Percentiles rank a stretch among this genome's conserved stretches.
phyloP scores from a whole-genome alignment of 1,140 invertebrate genomes.

The Melanaphis sacchari region DNA sequence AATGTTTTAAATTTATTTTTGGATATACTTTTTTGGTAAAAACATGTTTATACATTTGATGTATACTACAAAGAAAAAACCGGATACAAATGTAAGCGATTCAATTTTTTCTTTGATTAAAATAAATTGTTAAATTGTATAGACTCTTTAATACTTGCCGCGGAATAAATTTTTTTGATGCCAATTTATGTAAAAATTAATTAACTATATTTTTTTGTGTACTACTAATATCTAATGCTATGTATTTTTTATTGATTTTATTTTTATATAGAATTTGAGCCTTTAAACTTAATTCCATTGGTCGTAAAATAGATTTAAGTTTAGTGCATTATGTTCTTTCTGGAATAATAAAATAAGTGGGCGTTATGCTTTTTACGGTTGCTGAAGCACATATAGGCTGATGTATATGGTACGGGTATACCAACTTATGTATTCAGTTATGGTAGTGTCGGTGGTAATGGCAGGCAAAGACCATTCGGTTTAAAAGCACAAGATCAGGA shows the following conservation, averaged over 20 bases:
- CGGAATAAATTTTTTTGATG: not conserved
- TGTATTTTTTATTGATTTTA: not conserved
- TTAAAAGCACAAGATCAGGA: conserved; percentile 9
- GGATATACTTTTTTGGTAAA: too few species aligned
- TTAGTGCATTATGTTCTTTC: not conserved
- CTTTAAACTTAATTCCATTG: not conserved
- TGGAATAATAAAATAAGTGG: conserved; percentile 33
- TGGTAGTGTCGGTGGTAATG: conserved; percentile 20
- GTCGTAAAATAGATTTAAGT: not conserved
- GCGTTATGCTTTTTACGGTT: not conserved
- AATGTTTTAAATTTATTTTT: too few species aligned
- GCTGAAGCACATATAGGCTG: not conserved
- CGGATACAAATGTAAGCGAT: not conserved
- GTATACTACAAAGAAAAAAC: not conserved
- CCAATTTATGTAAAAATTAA: not conserved
- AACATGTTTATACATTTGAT: not conserved
- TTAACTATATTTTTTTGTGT: not conserved
- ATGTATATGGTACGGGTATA: not conserved
- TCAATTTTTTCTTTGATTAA: not conserved
- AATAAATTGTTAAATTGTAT: not conserved
- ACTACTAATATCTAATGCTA: not conserved
- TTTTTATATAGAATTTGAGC: not conserved
- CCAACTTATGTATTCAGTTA: conserved; percentile 33
- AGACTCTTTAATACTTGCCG: not conserved
- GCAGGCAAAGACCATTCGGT: not conserved